phyloP scores from a whole-genome alignment of 2,113 vertebrate genomes.

The Neolamprologus devosi region DNA sequence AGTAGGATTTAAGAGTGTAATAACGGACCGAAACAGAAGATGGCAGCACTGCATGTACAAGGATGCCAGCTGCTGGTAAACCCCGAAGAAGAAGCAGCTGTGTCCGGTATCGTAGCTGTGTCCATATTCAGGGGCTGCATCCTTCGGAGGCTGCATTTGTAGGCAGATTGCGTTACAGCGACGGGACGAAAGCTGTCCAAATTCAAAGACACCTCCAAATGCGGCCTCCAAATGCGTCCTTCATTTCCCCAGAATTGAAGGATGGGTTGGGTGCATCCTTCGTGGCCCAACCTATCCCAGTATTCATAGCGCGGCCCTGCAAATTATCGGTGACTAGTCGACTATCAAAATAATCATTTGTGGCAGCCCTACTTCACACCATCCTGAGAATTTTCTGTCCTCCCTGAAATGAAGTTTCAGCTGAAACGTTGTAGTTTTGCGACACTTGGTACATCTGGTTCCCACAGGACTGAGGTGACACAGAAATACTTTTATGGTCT shows the following conservation, averaged over 20 bases:
- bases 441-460: not conserved
- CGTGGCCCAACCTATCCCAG: not conserved
- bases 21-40: not conserved
- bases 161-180: not conserved
- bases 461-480: not conserved
- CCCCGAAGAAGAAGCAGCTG: accelerated
- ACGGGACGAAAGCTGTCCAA: not conserved
- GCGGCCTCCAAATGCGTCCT: accelerated
- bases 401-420: not conserved
- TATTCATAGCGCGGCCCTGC: accelerated
- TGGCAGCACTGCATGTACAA: not conserved
- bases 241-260: not conserved
- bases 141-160: not conserved
- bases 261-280: not conserved
- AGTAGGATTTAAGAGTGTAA: accelerated
- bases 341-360: not conserved
- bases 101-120: not conserved
- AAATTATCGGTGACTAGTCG: not conserved
- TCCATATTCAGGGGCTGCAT: not conserved
- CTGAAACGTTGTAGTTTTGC: not conserved
- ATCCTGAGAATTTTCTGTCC: not conserved
- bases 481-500: not conserved
- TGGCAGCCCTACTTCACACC: not conserved
- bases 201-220: not conserved
- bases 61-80: accelerated